Conservation (phyloP, 2,113 vertebrate genomes). For the Poecilia latipinna region DNA sequence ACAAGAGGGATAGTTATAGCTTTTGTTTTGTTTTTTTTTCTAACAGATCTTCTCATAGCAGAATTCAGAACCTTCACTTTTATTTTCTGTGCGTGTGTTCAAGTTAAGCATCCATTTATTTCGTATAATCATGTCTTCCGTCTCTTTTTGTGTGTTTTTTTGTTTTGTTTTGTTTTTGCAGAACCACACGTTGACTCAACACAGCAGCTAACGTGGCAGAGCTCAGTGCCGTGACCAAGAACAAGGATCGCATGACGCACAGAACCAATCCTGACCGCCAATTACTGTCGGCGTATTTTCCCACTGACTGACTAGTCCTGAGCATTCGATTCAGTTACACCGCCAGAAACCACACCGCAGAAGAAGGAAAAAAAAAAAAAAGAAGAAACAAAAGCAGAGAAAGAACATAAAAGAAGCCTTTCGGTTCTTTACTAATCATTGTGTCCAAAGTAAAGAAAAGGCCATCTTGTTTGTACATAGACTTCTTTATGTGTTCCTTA, state of each 20-base stretch:
- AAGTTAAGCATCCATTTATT: neutral
- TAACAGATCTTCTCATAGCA: too few species aligned
- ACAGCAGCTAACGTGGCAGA: slow-evolving; percentile 95
- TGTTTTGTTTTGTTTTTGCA: slow-evolving; percentile 77
- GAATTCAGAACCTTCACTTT: too few species aligned
- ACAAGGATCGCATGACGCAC: slow-evolving; percentile 51
- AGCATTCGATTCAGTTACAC: slow-evolving; percentile 91
- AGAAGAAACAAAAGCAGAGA: slow-evolving; percentile 70
- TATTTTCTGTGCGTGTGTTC: too few species aligned
- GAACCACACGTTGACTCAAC: slow-evolving; percentile 99
- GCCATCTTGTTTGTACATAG: slow-evolving; percentile 96
- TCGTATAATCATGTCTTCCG: slow-evolving; percentile 42
- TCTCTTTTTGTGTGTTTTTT: neutral
- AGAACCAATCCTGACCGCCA: slow-evolving; percentile 61
- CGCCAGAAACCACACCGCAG: slow-evolving; percentile 82
- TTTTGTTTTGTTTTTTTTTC: too few species aligned
- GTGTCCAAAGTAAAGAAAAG: slow-evolving; percentile 85
- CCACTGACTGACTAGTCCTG: slow-evolving; percentile 91
- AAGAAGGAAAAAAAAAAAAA: slow-evolving; percentile 82
- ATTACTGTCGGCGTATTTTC: slow-evolving; percentile 68
- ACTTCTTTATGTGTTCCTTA: slow-evolving; percentile 95
- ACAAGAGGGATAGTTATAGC: too few species aligned
- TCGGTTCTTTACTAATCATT: slow-evolving; percentile 60
- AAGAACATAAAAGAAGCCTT: slow-evolving; percentile 54
- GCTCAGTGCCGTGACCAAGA: slow-evolving; percentile 78